Evolutionary conservation across 1,140 invertebrate genomes (phyloP), one percentile per base, ranked within the genome.

Genomic region (Scaptodrosophila lebanonensis): DNA sequence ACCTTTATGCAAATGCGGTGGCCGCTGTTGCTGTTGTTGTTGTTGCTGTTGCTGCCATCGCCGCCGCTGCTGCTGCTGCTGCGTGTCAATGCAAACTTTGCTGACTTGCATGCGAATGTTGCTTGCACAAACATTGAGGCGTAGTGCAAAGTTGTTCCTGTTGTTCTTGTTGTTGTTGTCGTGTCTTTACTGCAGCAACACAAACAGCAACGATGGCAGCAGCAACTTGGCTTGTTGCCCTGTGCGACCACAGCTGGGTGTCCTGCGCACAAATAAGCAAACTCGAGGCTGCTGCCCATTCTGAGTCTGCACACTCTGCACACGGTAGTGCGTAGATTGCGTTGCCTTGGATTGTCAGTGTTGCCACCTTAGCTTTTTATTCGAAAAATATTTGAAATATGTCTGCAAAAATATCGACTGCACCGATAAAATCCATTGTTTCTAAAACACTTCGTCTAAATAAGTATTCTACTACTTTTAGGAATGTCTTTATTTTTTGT

Each of bases 31-130:
- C 16, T 57, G 44, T 29, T 50, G 35, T 2, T 44, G 39, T 17
- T 49, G 44, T 17, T 2, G 30, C 13, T 51, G 62, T 13, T 56
- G 54, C 27, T 48, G 65, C 18, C 50, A 30, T 9, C 16, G 20
- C 12, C 52, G 48, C 13, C 58, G 52, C 22, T 66, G 65, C 29
- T 73, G 66, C 43, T 70, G 72, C 63, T 79, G 73, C 71, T 76
- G 72, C 72, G 77, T 83, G 77, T 83, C 68, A 83, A 83, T 83
- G 71, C 77, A 83, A 83, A 83, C 77, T 83, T 83, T 83, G 77
- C 77, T 83, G 77, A 83, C 77, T 83, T 83, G 77, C 77, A 83
- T 83, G 68, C 72, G 71, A 83, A 83, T 83, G 77, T 77, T 83
- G 77, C 71, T 72, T 83, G 68, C 68, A 77, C 77, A 83, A 83